Evolutionary conservation across 2,113 vertebrate genomes (phyloP), one percentile per base, ranked within the genome.

Genomic region (Cavia aperea): DNA sequence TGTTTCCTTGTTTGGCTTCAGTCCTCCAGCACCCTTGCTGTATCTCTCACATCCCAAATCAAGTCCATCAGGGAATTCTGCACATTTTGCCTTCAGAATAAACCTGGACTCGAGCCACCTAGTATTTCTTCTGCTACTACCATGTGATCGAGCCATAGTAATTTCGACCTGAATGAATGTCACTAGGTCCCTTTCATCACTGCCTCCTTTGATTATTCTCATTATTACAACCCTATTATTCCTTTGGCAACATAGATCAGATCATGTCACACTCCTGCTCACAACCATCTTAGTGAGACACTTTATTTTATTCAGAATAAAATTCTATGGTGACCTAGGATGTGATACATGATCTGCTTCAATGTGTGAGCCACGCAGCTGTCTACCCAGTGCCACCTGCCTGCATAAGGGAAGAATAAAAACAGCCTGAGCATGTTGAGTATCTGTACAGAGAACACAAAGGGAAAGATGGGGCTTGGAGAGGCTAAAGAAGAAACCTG

Each of bases 391-490:
- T 56, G 21, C 60, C 62, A 19, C 18, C 43, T 65, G 43, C 18
- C 29, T 79, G 6, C 4, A 33, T 29, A 66, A n/a, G 3, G 1
- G 21, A 58, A 29, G 33, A 33, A 70, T 15, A 9, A 24, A 88
- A 88, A 46, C 24, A 83, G 58, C n/a, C 43, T 62, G 10, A 36
- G n/a, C 43, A 19, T 8, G 91, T 29, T 49, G 39, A 3, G 9
- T 84, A 1, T 33, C 39, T 46, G 7, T 26, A 23, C 36, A 77
- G 54, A 21, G 24, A 78, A 46, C 31, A 85, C 24, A 46, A 23
- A 66, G 3, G 5, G 0, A n/a, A 36, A 33, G 5, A 2, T n/a
- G 54, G 16, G 33, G 5, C 26, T 63, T 36, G 23, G 4, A 49
- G 16, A 54, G 54, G 21, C 10, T 51, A 51, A 51, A 29, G 10